phyloP scores from a whole-genome alignment of 2,113 vertebrate genomes.

The Lonchura striata region DNA sequence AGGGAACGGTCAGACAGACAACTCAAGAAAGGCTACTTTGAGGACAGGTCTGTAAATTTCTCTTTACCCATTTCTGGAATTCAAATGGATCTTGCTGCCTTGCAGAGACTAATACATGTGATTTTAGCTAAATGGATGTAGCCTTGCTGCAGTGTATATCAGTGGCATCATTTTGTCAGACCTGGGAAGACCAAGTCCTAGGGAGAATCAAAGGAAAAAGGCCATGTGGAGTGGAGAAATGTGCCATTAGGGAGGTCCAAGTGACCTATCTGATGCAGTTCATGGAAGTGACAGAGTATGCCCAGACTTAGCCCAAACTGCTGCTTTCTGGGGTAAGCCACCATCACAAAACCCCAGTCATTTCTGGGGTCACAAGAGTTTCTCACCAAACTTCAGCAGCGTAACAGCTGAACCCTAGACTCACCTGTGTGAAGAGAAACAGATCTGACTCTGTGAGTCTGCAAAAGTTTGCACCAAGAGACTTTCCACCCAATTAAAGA shows the following conservation, averaged over 20 bases:
- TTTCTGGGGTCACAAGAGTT: background rate
- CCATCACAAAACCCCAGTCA: fast-evolving
- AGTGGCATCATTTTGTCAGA: background rate
- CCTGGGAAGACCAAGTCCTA: background rate
- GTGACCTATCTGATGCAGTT: background rate
- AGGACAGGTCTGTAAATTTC: background rate
- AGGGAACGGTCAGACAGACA: background rate
- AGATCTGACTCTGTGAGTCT: background rate
- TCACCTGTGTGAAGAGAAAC: background rate
- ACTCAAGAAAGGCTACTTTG: background rate
- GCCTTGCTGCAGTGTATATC: background rate
- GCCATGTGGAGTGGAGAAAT: background rate
- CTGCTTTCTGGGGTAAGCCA: background rate
- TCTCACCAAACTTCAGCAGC: background rate
- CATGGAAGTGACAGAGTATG: background rate
- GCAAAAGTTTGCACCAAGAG: background rate
- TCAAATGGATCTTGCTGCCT: background rate
- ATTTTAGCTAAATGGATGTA: background rate
- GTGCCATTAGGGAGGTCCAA: background rate
- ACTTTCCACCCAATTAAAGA: background rate
- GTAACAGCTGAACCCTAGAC: background rate
- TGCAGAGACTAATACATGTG: background rate
- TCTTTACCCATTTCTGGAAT: background rate
- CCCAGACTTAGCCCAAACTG: background rate
- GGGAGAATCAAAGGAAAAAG: background rate